Conservation (phyloP, 2,797 vertebrate genomes). For the Halcyon leucocephala region DNA sequence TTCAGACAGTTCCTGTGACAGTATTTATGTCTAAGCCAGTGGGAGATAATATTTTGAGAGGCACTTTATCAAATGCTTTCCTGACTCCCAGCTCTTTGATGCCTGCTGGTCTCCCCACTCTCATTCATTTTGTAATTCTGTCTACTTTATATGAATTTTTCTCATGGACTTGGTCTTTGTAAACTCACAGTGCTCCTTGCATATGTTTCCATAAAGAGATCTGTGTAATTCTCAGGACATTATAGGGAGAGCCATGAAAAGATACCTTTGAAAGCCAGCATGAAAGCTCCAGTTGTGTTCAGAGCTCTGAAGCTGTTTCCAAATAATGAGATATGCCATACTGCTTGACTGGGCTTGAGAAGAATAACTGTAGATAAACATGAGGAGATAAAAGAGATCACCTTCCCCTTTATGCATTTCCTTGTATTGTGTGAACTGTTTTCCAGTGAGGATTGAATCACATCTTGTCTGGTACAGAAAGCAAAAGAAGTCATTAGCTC, state of each 20-base stretch:
- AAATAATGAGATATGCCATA: not conserved
- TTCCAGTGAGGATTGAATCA: constrained; percentile 3
- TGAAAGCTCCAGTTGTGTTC: constrained; percentile 15
- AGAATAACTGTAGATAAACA: constrained; percentile 31
- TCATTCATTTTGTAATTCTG: constrained; percentile 3
- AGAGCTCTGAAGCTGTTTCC: constrained; percentile 4
- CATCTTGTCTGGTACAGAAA: constrained; percentile 7
- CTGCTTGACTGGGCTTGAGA: not conserved
- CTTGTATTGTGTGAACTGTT: constrained; percentile 28
- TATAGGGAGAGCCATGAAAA: not conserved
- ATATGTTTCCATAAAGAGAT: not conserved
- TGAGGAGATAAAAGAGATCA: constrained; percentile 18
- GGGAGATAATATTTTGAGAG: constrained; percentile 47
- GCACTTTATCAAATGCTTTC: not conserved
- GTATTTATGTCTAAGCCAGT: constrained; percentile 39
- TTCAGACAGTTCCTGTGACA: constrained; percentile 24
- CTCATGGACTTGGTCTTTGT: not conserved
- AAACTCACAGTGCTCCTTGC: not conserved
- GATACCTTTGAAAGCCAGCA: constrained; percentile 36
- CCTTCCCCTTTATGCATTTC: constrained; percentile 25
- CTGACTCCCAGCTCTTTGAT: constrained; percentile 32
- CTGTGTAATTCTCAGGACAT: not conserved
- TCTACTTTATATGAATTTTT: not conserved
- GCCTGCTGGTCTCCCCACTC: constrained; percentile 23
- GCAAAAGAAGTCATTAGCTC: constrained; percentile 39